Evolutionary conservation across 2,113 vertebrate species (phyloP).

Genomic region (Phalacrocorax brasilianus): DNA sequence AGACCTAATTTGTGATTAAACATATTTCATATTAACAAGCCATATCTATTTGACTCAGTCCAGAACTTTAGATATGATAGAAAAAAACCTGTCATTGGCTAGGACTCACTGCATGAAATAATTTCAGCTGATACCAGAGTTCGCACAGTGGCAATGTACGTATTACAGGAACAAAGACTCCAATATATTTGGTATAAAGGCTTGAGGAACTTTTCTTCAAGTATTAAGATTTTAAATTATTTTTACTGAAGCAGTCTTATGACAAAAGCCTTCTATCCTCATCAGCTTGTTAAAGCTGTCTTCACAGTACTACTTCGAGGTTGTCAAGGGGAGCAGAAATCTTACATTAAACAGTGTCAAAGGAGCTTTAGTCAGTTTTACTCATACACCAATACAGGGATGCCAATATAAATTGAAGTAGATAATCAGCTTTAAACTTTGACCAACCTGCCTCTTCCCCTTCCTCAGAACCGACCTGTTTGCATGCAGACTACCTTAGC

Average conservation of each 20-base stretch:
- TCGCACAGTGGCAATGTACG: accelerated
- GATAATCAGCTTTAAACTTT: background rate
- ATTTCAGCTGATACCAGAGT: background rate
- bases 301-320: background rate
- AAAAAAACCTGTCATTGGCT: background rate
- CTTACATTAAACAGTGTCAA: background rate
- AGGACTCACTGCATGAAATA: background rate
- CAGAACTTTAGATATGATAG: background rate
- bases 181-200: background rate
- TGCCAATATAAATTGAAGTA: background rate
- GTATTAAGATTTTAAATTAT: background rate
- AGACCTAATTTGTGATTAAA: background rate
- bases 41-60: background rate
- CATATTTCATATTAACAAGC: background rate
- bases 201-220: background rate
- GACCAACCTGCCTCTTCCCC: background rate
- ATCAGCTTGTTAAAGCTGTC: background rate
- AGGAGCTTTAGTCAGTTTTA: background rate
- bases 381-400: background rate
- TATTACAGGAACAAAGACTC: background rate
- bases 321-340: background rate
- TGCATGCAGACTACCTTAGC: background rate
- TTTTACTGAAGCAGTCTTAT: background rate
- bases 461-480: background rate
- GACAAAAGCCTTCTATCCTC: background rate